Base-by-base conservation (phyloP, 2,888 invertebrate species). In the Stenchaetothrips biformis region DNA sequence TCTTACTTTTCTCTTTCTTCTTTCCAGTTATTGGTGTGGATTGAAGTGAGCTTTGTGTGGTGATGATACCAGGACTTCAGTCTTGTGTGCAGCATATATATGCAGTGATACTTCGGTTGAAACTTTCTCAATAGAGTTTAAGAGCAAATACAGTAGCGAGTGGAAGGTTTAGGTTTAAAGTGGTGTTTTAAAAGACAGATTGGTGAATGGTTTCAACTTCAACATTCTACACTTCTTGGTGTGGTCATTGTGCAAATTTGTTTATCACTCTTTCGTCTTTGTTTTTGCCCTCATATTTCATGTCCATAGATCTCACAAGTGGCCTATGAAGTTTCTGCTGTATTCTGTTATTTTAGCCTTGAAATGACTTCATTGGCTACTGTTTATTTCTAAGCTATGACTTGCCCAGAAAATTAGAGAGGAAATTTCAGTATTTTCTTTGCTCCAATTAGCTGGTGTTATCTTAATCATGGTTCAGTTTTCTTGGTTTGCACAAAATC, bases 51-150 rank as follows among this genome's bases (percentile, higher is more conserved):
- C 67, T 74, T 21, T 18, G 67, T 74, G 67, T 74, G 67, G 67
- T 25, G 67, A 37, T 37, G 37, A 25, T 25, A 74, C 67, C 21
- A 9, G 21, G 67, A 74, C 67, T 74, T 25, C 67, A 74, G 67
- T 74, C 67, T 21, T 74, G 67, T 74, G 67, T 74, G 25, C 67
- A 74, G 67, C 67, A 74, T 74, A 74, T 74, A 11, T 74, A 74
- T 74, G 67, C 67, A 74, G 67, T 74, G 67, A 74, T 74, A 74
- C 21, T 74, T 21, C 25, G 67, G 67, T 74, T 74, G 67, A 21
- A 74, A 74, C 7, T 74, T 74, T 74, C 67, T 74, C 67, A 74
- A 74, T 74, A 74, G 67, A 74, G 25, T 74, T 21, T 74, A 74
- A 74, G 67, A 74, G n/a, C 67, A 74, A 74, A 74, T 74, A 25